phyloP scores from a whole-genome alignment of 2,888 invertebrate species.

The Nemotelus nigrinus region DNA sequence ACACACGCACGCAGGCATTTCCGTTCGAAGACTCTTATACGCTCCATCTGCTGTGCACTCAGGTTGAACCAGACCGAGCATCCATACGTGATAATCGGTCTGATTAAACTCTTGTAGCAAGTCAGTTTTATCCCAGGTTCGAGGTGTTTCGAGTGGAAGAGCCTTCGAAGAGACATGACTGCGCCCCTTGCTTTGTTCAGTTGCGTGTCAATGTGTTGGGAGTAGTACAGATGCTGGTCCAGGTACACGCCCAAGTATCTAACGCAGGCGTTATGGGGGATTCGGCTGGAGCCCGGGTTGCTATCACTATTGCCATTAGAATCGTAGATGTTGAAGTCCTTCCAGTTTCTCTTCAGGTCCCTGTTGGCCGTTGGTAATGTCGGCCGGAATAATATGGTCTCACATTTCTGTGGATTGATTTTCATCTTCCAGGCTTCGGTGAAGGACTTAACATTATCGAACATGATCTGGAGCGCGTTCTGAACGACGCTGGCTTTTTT shows the following conservation, averaged over 20 bases:
- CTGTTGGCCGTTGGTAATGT: background rate
- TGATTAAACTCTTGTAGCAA: constrained; percentile 11
- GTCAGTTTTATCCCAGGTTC: background rate
- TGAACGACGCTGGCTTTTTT: constrained; percentile 3
- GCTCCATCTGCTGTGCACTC: constrained; percentile 29
- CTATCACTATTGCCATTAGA: background rate
- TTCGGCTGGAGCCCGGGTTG: background rate
- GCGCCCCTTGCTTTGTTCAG: background rate
- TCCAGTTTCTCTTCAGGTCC: constrained; percentile 13
- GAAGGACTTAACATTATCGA: background rate
- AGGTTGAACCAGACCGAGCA: constrained; percentile 33
- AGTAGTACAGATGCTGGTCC: constrained; percentile 23
- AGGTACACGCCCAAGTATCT: constrained; percentile 19
- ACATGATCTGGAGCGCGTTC: constrained; percentile 2
- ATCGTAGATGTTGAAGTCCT: constrained; percentile 1
- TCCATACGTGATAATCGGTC: constrained; percentile 32
- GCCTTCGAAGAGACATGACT: background rate
- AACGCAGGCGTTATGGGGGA: background rate
- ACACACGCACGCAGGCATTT: constrained; percentile 11
- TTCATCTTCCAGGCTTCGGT: constrained; percentile 15
- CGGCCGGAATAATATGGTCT: constrained; percentile 7
- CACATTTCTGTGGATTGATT: constrained; percentile 31
- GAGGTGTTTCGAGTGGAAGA: constrained; percentile 8
- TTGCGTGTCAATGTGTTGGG: background rate
- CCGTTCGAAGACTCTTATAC: constrained; percentile 22